Percentiles rank a stretch among this genome's conserved stretches.
phyloP scores from a whole-genome alignment of 2,888 invertebrate species.

The Tetranychus piercei region DNA sequence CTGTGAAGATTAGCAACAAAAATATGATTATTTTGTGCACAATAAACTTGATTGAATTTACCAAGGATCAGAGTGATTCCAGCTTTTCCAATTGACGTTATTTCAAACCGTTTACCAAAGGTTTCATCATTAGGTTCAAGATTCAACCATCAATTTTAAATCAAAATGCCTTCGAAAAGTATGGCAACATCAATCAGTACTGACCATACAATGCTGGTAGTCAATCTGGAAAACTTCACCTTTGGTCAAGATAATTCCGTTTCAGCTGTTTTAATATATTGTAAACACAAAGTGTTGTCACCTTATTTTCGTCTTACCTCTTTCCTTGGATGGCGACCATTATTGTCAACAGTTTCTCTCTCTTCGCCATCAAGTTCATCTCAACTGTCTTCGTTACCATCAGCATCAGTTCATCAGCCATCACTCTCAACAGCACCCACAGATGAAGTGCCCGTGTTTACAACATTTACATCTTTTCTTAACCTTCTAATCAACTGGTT shows the following conservation, averaged over 20 bases:
- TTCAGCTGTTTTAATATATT: conserved; percentile 30
- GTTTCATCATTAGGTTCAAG: too few species aligned
- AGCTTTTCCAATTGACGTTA: too few species aligned
- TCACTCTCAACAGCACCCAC: conserved; percentile 36
- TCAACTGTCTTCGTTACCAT: conserved; percentile 32
- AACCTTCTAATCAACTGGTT: not conserved
- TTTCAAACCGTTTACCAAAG: too few species aligned
- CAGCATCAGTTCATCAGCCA: conserved; percentile 43
- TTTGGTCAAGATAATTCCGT: conserved; percentile 14
- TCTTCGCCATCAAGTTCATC: not conserved
- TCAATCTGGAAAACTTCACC: not conserved
- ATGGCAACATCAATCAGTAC: not conserved
- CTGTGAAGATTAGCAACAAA: too few species aligned
- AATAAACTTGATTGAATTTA: too few species aligned
- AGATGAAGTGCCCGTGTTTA: not conserved
- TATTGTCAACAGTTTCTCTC: conserved; percentile 31
- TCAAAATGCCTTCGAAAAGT: not conserved
- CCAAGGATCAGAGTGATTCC: too few species aligned
- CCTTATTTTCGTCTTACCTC: conserved; percentile 56
- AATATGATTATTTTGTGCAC: too few species aligned
- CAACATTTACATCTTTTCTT: conserved; percentile 41
- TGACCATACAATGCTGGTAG: not conserved
- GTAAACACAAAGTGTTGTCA: conserved; percentile 58
- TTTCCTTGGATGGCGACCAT: conserved; percentile 48
- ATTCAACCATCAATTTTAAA: too few species aligned